Conservation (phyloP, 2,113 vertebrate species). For the Sapayoa aenigma region DNA sequence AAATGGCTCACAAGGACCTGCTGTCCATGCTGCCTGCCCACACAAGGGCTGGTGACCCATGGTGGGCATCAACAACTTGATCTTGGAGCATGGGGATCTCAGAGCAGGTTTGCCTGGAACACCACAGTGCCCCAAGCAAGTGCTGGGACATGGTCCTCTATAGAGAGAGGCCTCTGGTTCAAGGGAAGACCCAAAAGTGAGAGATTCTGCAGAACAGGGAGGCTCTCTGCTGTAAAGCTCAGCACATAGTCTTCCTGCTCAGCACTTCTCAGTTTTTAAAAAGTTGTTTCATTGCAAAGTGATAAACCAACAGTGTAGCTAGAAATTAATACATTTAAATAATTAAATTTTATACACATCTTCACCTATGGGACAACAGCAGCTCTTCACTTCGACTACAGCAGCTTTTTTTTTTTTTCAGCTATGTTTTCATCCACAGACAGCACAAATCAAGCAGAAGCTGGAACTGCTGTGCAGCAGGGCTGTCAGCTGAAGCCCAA, state of each 20-base stretch:
- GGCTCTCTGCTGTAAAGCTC: neutral
- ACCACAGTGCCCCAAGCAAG: fast-evolving
- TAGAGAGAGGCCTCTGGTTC: neutral
- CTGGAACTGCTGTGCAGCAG: neutral
- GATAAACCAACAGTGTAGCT: neutral
- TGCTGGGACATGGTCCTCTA: neutral
- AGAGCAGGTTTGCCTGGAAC: neutral
- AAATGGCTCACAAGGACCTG: neutral
- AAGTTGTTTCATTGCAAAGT: neutral
- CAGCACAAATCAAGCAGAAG: fast-evolving
- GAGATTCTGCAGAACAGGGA: neutral
- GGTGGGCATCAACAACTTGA: neutral
- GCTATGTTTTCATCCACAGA: fast-evolving
- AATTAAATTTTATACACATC: neutral
- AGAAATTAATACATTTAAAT: neutral
- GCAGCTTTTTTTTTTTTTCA: neutral
- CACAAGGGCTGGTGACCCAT: neutral
- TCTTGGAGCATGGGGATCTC: neutral
- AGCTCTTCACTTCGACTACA: neutral
- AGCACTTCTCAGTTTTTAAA: neutral
- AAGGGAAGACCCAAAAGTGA: neutral
- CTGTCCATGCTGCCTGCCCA: neutral
- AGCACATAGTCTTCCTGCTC: neutral
- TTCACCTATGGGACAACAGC: neutral
- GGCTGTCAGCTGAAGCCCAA: neutral